Percentiles rank a stretch among this genome's conserved stretches.
Evolutionary conservation across 2,797 vertebrate genomes (phyloP).

Genomic region (Podarcis siculus): DNA sequence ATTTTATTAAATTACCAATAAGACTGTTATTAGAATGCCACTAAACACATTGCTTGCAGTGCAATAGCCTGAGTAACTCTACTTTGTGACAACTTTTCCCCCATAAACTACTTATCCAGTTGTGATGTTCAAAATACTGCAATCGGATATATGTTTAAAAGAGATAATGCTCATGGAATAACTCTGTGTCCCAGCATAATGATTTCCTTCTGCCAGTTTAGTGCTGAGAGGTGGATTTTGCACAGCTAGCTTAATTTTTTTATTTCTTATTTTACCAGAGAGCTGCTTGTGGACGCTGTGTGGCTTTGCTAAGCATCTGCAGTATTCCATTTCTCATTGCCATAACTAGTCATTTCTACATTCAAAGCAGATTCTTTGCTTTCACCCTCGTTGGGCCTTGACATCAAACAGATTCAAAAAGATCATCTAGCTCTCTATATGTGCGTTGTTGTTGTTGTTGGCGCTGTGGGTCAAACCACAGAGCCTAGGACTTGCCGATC

Average conservation of each 20-base stretch:
- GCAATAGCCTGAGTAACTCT: constrained; percentile 22
- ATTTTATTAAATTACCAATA: constrained; percentile 50
- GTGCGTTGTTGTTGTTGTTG: no score
- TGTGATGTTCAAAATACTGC: constrained; percentile 32
- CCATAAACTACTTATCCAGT: constrained; percentile 38
- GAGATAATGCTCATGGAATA: constrained; percentile 3
- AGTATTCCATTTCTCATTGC: background rate
- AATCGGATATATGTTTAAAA: constrained; percentile 11
- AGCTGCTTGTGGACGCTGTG: background rate
- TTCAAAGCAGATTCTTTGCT: constrained; percentile 1
- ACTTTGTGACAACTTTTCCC: constrained; percentile 39
- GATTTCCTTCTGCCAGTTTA: constrained; percentile 24
- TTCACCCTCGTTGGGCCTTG: background rate
- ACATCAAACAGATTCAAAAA: background rate
- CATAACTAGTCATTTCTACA: constrained; percentile 17
- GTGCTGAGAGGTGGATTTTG: constrained; percentile 9
- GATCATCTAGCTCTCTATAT: background rate
- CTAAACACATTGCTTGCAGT: constrained; percentile 18
- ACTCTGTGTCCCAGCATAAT: constrained; percentile 8
- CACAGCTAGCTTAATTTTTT: background rate
- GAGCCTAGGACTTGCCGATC: no score
- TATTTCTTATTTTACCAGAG: background rate
- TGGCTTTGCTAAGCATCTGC: constrained; percentile 2
- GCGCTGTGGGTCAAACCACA: no score
- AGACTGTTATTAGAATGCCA: constrained; percentile 24